These are phyloP conservation scores for Drosophila serrata DNA, from an alignment of 1,140 invertebrate genomes.

Conservation along the genomic window DNA sequence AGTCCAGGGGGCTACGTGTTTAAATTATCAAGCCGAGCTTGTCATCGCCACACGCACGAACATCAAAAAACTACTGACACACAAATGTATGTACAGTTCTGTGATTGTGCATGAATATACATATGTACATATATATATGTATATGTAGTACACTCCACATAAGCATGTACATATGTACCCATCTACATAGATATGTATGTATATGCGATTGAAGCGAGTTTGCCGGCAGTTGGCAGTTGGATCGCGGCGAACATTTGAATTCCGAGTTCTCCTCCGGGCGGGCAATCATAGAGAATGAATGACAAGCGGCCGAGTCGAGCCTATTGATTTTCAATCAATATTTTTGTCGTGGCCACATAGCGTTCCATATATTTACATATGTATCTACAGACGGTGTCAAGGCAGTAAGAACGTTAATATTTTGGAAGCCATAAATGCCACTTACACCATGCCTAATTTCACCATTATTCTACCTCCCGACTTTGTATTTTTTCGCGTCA, in stretches of 20 bases:
- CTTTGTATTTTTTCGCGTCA: background rate
- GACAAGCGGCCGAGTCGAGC: slow-evolving; percentile 41
- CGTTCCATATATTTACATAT: slow-evolving; percentile 21
- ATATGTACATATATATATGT: slow-evolving; percentile 20
- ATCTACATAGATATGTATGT: no score
- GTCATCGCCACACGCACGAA: slow-evolving; percentile 72
- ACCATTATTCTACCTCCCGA: background rate
- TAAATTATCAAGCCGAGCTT: slow-evolving; percentile 82
- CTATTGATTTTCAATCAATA: slow-evolving; percentile 84
- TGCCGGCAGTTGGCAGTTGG: slow-evolving; percentile 57
- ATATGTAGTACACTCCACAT: slow-evolving; percentile 8
- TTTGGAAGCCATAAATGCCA: background rate
- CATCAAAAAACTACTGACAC: slow-evolving; percentile 44
- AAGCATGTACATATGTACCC: slow-evolving; percentile 13
- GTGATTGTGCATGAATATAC: slow-evolving; percentile 46
- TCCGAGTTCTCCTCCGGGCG: slow-evolving; percentile 19
- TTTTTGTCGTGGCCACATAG: slow-evolving; percentile 57
- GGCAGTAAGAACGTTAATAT: slow-evolving; percentile 14
- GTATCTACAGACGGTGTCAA: slow-evolving; percentile 12
- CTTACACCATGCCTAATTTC: background rate
- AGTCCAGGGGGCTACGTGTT: slow-evolving; percentile 66
- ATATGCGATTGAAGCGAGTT: slow-evolving; percentile 35
- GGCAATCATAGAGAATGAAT: slow-evolving; percentile 47
- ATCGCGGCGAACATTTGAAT: slow-evolving; percentile 40
- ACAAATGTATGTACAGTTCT: slow-evolving; percentile 12